A percentile compares a stretch with the other conserved stretches of the same genome.
Conservation (phyloP, 2,888 invertebrate genomes). For the Brenthis daphne region DNA sequence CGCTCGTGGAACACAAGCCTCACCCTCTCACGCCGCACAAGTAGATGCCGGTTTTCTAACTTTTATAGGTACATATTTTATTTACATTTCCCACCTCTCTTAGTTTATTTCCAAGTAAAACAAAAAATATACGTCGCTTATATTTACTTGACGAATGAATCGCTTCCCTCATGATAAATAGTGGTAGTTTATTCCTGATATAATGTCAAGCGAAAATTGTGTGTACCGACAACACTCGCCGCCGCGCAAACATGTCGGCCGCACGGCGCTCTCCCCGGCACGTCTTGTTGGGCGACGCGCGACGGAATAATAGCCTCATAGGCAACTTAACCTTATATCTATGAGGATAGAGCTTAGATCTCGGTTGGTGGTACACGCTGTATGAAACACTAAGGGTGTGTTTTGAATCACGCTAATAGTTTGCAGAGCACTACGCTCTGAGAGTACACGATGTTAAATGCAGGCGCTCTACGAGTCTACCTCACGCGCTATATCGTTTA, state of each 20-base stretch:
- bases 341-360: background rate
- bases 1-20: too few relatives aligned
- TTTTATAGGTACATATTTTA: too few relatives aligned
- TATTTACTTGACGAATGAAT: constrained; percentile 7
- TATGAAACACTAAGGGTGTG: constrained; percentile 9
- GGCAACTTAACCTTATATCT: background rate
- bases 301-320: too few relatives aligned
- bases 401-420: constrained; percentile 20
- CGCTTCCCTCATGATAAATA: constrained; percentile 8
- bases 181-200: constrained; percentile 1
- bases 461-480: background rate
- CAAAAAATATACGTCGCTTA: background rate
- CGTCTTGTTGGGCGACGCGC: background rate
- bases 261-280: constrained; percentile 5
- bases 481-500: background rate
- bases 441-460: constrained; percentile 5
- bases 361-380: background rate
- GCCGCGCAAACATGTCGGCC: constrained; percentile 25
- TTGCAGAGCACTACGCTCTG: constrained; percentile 17
- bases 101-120: too few relatives aligned
- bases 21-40: too few relatives aligned
- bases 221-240: constrained; percentile 9
- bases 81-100: too few relatives aligned
- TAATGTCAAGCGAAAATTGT: constrained; percentile 8
- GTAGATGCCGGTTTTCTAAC: too few relatives aligned